Conservation (phyloP, 2,888 invertebrate genomes). For the Flexamia atlantica region DNA sequence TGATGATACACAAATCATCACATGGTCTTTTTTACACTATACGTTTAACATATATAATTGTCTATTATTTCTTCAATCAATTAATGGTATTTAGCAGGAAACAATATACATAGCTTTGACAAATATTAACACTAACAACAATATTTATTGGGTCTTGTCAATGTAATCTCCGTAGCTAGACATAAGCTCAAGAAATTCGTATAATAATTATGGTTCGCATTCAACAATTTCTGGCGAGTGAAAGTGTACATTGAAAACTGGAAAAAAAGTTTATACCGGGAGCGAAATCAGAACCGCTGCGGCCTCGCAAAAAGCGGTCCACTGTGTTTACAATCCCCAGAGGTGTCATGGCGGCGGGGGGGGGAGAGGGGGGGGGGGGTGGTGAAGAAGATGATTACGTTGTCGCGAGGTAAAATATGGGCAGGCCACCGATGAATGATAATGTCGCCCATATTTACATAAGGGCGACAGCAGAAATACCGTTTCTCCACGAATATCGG, state of each 20-base stretch:
- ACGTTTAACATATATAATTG: too few relatives aligned
- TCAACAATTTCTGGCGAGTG: too few relatives aligned
- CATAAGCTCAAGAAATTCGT: too few relatives aligned
- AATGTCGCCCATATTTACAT: slow-evolving; percentile 44
- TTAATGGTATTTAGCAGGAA: too few relatives aligned
- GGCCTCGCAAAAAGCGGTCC: slow-evolving; percentile 14
- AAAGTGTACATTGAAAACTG: neutral
- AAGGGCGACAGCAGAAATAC: slow-evolving; percentile 50
- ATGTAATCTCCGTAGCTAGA: too few relatives aligned
- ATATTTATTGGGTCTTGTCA: too few relatives aligned
- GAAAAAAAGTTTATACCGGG: neutral
- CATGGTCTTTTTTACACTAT: too few relatives aligned
- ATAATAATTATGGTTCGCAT: too few relatives aligned
- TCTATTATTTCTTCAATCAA: too few relatives aligned
- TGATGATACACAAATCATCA: too few relatives aligned
- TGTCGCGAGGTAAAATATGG: slow-evolving; percentile 45
- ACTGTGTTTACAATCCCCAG: slow-evolving; percentile 33
- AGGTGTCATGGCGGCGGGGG: slow-evolving; percentile 28
- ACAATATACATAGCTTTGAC: too few relatives aligned
- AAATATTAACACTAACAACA: too few relatives aligned
- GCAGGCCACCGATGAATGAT: slow-evolving; percentile 45
- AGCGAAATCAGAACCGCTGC: neutral
- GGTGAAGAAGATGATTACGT: slow-evolving; percentile 50
- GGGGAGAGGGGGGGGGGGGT: neutral
- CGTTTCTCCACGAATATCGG: slow-evolving; percentile 11